phyloP scores from a whole-genome alignment of 2,888 invertebrate genomes.

The Cantharis lateralis region DNA sequence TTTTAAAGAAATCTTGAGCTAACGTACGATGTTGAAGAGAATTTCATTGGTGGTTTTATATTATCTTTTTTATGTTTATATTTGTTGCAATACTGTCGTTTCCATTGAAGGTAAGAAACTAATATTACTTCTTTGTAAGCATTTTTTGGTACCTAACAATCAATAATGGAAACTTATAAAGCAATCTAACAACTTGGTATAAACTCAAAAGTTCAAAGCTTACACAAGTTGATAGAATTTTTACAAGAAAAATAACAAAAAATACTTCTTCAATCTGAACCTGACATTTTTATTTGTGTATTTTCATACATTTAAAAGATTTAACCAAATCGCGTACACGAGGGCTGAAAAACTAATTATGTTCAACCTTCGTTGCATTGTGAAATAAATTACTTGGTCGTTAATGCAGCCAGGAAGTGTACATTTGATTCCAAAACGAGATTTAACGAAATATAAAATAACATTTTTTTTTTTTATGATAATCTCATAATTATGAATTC shows the following conservation, averaged over 20 bases:
- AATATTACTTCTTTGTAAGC: conserved; percentile 19
- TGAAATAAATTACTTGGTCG: neutral
- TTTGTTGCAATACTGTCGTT: conserved; percentile 23
- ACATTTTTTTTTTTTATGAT: neutral
- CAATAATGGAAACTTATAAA: conserved; percentile 13
- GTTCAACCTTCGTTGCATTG: neutral
- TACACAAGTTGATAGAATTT: conserved; percentile 15
- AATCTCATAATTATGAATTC: neutral
- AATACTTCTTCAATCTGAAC: neutral
- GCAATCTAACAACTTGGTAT: conserved; percentile 14
- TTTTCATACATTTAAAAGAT: neutral
- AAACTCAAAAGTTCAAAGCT: conserved; percentile 14
- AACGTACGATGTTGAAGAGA: conserved; percentile 23
- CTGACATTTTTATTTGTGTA: conserved; percentile 9
- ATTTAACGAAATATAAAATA: neutral
- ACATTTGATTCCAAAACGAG: neutral
- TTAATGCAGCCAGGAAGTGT: neutral
- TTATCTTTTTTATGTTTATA: conserved; percentile 19
- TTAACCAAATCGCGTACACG: neutral
- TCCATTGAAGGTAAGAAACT: conserved; percentile 27
- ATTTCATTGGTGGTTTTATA: conserved; percentile 20
- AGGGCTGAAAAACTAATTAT: neutral
- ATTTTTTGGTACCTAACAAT: conserved; percentile 15
- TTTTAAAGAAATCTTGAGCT: conserved; percentile 17
- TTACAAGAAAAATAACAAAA: conserved; percentile 4